Evolutionary conservation across 2,888 invertebrate species (phyloP).

Genomic region (Amblyteles armatorius): DNA sequence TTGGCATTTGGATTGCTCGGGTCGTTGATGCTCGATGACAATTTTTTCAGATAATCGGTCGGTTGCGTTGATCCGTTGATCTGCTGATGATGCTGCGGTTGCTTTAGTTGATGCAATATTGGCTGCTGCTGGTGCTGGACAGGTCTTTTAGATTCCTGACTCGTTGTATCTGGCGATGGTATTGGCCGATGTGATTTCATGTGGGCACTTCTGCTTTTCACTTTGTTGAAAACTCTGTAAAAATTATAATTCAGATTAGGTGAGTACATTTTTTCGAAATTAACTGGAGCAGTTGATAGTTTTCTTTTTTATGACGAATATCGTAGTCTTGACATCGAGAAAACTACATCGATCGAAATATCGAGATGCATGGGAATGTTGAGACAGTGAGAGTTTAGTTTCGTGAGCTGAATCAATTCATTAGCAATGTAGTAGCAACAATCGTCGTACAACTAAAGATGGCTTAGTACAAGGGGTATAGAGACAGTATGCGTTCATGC

Average conservation of each 20-base stretch:
- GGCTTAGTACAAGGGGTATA: constrained; percentile 22
- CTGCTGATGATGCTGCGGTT: constrained; percentile 71
- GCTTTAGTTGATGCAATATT: constrained; percentile 63
- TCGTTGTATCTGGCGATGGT: constrained; percentile 90
- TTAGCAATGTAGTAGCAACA: constrained; percentile 10
- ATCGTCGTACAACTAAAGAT: not conserved
- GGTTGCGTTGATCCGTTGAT: constrained; percentile 69
- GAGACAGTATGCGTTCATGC: constrained; percentile 50
- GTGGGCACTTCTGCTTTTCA: constrained; percentile 99
- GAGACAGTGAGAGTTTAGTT: constrained; percentile 33
- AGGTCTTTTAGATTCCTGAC: constrained; percentile 88
- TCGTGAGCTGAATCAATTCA: constrained; percentile 6
- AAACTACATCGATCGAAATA: constrained; percentile 33
- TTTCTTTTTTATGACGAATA: not conserved
- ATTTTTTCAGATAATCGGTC: constrained; percentile 76
- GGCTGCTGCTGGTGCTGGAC: constrained; percentile 66
- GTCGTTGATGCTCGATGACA: constrained; percentile 74
- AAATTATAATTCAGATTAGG: constrained; percentile 28
- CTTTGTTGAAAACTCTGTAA: constrained; percentile 97
- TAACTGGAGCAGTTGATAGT: not conserved
- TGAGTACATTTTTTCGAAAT: constrained; percentile 1
- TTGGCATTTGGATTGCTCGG: constrained; percentile 76
- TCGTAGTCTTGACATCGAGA: constrained; percentile 32
- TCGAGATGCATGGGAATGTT: constrained; percentile 34
- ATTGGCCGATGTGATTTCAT: constrained; percentile 98